Evolutionary conservation across 2,888 invertebrate genomes (phyloP).

Genomic region (Eupithecia abbreviata): DNA sequence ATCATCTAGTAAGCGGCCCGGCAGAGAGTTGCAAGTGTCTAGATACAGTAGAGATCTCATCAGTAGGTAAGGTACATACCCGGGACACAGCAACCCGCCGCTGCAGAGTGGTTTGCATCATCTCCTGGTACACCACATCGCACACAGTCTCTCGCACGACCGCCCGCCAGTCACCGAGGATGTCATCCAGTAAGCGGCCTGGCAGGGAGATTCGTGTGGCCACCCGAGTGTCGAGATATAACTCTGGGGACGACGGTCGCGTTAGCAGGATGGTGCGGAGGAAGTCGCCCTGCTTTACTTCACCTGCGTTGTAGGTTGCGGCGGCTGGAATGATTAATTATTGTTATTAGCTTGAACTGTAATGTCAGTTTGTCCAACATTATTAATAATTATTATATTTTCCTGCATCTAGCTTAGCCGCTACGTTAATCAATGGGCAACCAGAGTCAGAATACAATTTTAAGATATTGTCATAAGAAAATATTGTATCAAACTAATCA

Average conservation of each 20-base stretch:
- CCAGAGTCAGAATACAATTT: no score
- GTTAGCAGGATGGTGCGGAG: constrained; percentile 58
- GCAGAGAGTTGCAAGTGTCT: constrained; percentile 41
- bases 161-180: constrained; percentile 62
- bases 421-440: no score
- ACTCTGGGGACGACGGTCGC: constrained; percentile 58
- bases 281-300: constrained; percentile 56
- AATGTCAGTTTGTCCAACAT: no score
- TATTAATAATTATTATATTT: no score
- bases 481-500: no score
- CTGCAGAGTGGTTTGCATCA: constrained; percentile 56
- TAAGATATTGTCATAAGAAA: no score
- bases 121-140: constrained; percentile 56
- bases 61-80: background rate
- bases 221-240: constrained; percentile 34
- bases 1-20: constrained; percentile 51
- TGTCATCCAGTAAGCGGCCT: constrained; percentile 51
- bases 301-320: constrained; percentile 15
- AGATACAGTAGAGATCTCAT: no score
- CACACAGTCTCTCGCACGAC: constrained; percentile 51
- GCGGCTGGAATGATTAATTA: constrained; percentile 14
- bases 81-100: constrained; percentile 14
- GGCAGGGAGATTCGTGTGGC: constrained; percentile 43
- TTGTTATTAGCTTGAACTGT: background rate
- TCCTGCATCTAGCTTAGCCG: no score